These are phyloP conservation scores for Dendroctonus ponderosae DNA, from an alignment of 1,140 invertebrate genomes.

Conservation along the genomic window DNA sequence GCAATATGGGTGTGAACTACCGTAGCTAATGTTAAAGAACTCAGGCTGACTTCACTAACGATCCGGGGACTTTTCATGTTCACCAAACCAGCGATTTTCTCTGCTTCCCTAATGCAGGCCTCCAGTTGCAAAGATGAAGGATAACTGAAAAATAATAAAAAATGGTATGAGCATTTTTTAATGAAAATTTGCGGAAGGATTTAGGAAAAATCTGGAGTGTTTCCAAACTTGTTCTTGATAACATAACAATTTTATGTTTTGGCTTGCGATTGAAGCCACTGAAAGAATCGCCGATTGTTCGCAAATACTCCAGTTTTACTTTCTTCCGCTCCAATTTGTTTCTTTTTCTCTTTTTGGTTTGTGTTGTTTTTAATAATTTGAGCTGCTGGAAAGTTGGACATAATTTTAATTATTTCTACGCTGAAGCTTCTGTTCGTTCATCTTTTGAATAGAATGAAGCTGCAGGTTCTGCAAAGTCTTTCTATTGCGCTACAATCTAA, in stretches of 20 bases:
- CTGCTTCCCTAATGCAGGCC: conserved; percentile 79
- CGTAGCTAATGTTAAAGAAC: conserved; percentile 67
- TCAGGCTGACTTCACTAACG: conserved; percentile 70
- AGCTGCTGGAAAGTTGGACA: too few species aligned
- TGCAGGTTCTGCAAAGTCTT: too few species aligned
- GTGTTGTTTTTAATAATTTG: too few species aligned
- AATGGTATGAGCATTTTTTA: not conserved
- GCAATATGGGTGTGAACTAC: conserved; percentile 54
- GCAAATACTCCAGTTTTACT: too few species aligned
- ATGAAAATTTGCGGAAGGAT: not conserved
- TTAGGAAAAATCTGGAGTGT: not conserved
- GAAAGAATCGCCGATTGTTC: too few species aligned
- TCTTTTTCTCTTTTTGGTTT: too few species aligned
- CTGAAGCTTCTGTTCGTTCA: too few species aligned
- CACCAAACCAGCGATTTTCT: conserved; percentile 77
- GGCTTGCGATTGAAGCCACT: too few species aligned
- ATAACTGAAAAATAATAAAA: conserved; percentile 38
- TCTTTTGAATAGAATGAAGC: too few species aligned
- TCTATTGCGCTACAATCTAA: too few species aligned
- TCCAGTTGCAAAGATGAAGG: conserved; percentile 74
- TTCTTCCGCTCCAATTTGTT: too few species aligned
- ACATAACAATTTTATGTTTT: not conserved
- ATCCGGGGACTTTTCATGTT: conserved; percentile 70
- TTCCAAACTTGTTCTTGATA: not conserved
- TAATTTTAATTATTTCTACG: too few species aligned